These are phyloP conservation scores for Eulemur macaco DNA, from an alignment of 2,113 vertebrate species.

Conservation along the genomic window DNA sequence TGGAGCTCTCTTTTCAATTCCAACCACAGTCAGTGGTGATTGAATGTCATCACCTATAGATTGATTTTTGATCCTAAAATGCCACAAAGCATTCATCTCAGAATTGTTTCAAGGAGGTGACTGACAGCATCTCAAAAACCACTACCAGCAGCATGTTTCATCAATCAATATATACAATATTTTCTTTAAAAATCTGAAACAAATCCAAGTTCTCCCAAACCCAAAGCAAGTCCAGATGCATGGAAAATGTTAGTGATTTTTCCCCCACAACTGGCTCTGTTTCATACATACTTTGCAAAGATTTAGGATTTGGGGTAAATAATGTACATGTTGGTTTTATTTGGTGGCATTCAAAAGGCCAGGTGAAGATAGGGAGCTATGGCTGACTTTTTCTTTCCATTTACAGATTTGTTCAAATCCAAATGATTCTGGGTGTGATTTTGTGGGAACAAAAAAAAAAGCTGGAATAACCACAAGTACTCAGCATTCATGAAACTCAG, in stretches of 20 bases:
- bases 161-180: constrained; percentile 65
- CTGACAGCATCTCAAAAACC: constrained; percentile 58
- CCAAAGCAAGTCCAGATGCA: constrained; percentile 59
- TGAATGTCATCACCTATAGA: constrained; percentile 74
- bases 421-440: constrained; percentile 7
- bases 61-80: constrained; percentile 70
- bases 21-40: constrained; percentile 53
- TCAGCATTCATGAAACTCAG: background rate
- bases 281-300: constrained; percentile 50
- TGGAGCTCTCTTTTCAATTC: constrained; percentile 50
- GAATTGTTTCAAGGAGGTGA: constrained; percentile 58
- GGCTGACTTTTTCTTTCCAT: constrained; percentile 1
- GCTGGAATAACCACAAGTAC: background rate
- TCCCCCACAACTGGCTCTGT: constrained; percentile 19
- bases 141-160: constrained; percentile 63
- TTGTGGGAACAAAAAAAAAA: background rate
- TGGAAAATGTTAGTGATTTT: constrained; percentile 65
- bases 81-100: constrained; percentile 51
- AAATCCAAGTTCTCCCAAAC: constrained; percentile 68
- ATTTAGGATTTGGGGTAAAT: constrained; percentile 50
- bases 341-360: constrained; percentile 28
- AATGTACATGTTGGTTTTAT: constrained; percentile 22
- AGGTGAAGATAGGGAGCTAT: background rate
- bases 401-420: background rate
- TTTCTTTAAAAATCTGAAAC: constrained; percentile 72